phyloP scores from a whole-genome alignment of 2,113 vertebrate genomes.

The Pholis gunnellus region DNA sequence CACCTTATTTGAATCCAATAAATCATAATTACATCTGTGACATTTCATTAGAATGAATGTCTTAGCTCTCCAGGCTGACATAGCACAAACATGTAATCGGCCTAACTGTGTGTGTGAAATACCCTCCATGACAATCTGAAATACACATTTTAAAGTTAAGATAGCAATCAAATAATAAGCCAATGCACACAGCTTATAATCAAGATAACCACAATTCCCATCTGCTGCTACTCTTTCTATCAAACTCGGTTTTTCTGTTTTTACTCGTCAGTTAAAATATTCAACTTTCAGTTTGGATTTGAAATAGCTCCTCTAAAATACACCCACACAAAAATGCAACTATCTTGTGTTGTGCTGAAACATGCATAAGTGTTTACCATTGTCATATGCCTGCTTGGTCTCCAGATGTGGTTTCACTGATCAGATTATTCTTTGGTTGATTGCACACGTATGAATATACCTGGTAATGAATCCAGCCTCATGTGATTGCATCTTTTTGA shows the following conservation, averaged over 20 bases:
- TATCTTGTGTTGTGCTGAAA: background rate
- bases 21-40: constrained; percentile 6
- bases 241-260: constrained; percentile 17
- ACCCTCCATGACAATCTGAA: background rate
- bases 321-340: constrained; percentile 6
- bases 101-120: background rate
- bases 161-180: background rate
- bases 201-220: background rate
- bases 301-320: constrained; percentile 17
- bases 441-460: background rate
- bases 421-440: background rate
- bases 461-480: background rate
- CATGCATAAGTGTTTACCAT: background rate
- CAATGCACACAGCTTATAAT: constrained; percentile 10
- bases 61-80: background rate
- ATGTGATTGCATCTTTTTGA: background rate
- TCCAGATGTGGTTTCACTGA: background rate
- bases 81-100: background rate
- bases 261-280: constrained; percentile 17
- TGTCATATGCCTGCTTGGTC: background rate
- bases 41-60: constrained; percentile 15
- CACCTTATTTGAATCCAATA: constrained; percentile 25
- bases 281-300: constrained; percentile 12
- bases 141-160: background rate
- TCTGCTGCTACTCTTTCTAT: background rate